Evolutionary conservation across 2,888 invertebrate species (phyloP).

Genomic region (Drymonia ruficornis): DNA sequence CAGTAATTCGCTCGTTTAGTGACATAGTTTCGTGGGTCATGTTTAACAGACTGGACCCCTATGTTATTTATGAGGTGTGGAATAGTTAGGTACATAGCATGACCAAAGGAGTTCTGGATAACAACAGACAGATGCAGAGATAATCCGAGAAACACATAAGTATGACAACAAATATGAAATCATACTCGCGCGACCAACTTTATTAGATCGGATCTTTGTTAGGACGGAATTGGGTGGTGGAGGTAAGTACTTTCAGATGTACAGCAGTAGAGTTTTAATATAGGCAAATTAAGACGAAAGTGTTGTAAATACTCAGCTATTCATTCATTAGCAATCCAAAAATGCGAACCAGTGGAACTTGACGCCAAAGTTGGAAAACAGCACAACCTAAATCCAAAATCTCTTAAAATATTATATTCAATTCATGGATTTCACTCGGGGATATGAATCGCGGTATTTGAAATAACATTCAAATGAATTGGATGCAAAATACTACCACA

Average conservation of each 20-base stretch:
- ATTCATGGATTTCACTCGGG: conserved; percentile 31
- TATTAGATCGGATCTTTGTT: no score
- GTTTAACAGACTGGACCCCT: not conserved
- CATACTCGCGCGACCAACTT: no score
- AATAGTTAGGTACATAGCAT: no score
- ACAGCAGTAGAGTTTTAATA: no score
- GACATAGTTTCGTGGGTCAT: conserved; percentile 31
- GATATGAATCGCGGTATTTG: conserved; percentile 40
- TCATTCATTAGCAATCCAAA: not conserved
- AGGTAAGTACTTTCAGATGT: no score
- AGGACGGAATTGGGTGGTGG: no score
- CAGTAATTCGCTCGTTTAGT: conserved; percentile 45
- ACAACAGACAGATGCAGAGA: no score
- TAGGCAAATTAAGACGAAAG: no score
- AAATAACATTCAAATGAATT: conserved; percentile 48
- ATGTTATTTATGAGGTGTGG: not conserved
- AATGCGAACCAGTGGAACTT: not conserved
- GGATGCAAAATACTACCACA: conserved; percentile 48
- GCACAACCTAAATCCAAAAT: conserved; percentile 9
- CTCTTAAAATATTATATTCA: conserved; percentile 33
- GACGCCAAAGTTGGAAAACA: conserved; percentile 9
- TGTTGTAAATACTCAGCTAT: no score
- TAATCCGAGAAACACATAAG: no score
- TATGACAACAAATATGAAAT: no score
- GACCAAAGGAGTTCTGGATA: no score